Evolutionary conservation across 1,140 invertebrate genomes (phyloP), one percentile per base, ranked within the genome.

Genomic region (Myzus persicae): DNA sequence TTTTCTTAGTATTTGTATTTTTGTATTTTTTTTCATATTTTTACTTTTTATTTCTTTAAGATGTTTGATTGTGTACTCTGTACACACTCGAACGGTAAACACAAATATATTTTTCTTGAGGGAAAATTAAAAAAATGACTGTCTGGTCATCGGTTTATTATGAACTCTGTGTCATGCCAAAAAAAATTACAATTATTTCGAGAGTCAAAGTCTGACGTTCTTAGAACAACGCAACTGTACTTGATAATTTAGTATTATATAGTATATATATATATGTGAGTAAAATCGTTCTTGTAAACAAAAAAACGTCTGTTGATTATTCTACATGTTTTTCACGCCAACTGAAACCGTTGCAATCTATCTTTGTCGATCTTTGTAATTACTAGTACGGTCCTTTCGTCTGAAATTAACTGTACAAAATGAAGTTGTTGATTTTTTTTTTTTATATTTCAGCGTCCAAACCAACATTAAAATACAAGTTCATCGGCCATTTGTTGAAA

Each of bases 401-500:
- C 3, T 31, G 40, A 44, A 85, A 85, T 44, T 0, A 18, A 76
- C 31, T 18, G 31, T 76, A 76, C 59, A n/a, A n/a, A 76, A 76
- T n/a, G 14, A 76, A 76, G n/a, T 76, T 76, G 31, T 38, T 82
- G 7, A 46, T 7, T 26, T 6, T 42, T 90, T 89, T 54, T 90
- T 93, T 91, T 46, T 54, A 26, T 54, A 31, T 94, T 76, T 22
- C 59, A 87, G 89, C 93, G 3, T 81, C 87, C 40, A 93, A 93
- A n/a, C 96, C 96, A 42, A 95, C 96, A 94, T 95, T 96, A 94
- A 95, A 95, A 92, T 96, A 96, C 94, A 95, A 95, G 94, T 96
- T 96, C 94, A 96, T 96, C 94, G 96, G 96, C 93, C 96, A 96
- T 95, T 96, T 96, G 84, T 95, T 96, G 94, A 96, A 96, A 94